Base-by-base conservation (phyloP, 2,888 invertebrate species). In the Drosophila longiperda region DNA sequence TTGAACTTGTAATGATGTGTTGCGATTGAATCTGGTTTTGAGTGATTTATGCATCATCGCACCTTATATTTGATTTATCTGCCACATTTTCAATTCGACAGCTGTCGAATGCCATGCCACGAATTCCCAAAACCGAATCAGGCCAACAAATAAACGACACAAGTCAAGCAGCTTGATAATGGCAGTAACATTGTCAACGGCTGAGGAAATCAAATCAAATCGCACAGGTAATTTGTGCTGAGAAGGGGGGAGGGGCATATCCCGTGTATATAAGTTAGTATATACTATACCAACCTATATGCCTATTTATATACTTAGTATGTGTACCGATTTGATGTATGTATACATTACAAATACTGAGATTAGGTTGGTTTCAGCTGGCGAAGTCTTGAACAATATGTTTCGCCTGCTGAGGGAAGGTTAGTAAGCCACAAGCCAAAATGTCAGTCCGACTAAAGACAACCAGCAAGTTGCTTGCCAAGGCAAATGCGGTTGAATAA, bases 131-230 rank as follows among this genome's bases (percentile, higher is more conserved):
- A 64, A 59, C 63, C 72, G 55, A 84, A 82, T 85, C 77, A 74
- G 70, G 66, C 80, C 66, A 64, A 32, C 61, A 66, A 74, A 82
- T 82, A 87, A 75, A 78, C 50, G 50, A 61, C 82, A 58, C 77
- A 80, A 75, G 78, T 82, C 74, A 74, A 82, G 80, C 72, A 73
- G 69, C 63, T 70, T 58, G 70, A 73, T 72, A 78, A 78, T 64
- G 57, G 42, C 53, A 65, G 49, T 55, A 53, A 59, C 54, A 26
- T 17, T 9, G 68, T 32, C 59, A 66, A 63, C 40, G 62, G 62
- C 49, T 74, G 72, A 80, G 86, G 79, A 87, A 89, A 79, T 86
- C 73, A 86, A 87, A 87, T 86, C 82, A 89, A 87, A 89, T 88
- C 75, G 74, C 79, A 80, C 75, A 89, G 90, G 87, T 89, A 87